phyloP scores from a whole-genome alignment of 1,140 invertebrate genomes.

The Ectropis grisescens region DNA sequence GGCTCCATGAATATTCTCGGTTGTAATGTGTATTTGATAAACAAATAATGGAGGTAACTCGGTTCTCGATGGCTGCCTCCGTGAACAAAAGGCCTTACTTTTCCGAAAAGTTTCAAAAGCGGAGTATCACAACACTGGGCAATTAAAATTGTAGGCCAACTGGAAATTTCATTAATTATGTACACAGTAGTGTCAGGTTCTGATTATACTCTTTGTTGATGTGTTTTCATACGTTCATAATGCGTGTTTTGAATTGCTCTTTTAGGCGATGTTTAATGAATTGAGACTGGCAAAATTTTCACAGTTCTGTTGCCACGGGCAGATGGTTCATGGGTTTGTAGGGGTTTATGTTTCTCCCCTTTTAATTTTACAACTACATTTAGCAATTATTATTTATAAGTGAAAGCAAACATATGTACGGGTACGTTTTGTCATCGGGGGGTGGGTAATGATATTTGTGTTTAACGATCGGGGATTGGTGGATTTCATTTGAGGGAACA shows the following conservation, averaged over 20 bases:
- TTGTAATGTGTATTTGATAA: conserved; percentile 63
- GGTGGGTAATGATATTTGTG: conserved; percentile 37
- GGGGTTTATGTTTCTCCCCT: conserved; percentile 41
- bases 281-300: too few relatives aligned
- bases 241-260: conserved; percentile 11
- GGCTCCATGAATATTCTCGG: conserved; percentile 30
- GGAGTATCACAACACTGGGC: conserved; percentile 50
- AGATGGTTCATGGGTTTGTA: too few relatives aligned
- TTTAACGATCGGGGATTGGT: conserved; percentile 40
- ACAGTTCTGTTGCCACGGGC: too few relatives aligned
- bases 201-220: conserved; percentile 38
- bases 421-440: conserved; percentile 20
- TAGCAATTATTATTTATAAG: conserved; percentile 59
- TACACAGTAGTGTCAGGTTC: conserved; percentile 31
- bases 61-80: conserved; percentile 31
- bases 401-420: conserved; percentile 59
- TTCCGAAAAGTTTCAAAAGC: conserved; percentile 61
- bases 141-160: conserved; percentile 64
- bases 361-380: conserved; percentile 41
- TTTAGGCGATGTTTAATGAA: too few relatives aligned
- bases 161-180: conserved; percentile 64
- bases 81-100: conserved; percentile 52
- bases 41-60: conserved; percentile 40
- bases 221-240: conserved; percentile 29
- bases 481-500: conserved; percentile 22